These are phyloP conservation scores for Hirudo medicinalis DNA, from an alignment of 1,140 invertebrate genomes.

Conservation along the genomic window DNA sequence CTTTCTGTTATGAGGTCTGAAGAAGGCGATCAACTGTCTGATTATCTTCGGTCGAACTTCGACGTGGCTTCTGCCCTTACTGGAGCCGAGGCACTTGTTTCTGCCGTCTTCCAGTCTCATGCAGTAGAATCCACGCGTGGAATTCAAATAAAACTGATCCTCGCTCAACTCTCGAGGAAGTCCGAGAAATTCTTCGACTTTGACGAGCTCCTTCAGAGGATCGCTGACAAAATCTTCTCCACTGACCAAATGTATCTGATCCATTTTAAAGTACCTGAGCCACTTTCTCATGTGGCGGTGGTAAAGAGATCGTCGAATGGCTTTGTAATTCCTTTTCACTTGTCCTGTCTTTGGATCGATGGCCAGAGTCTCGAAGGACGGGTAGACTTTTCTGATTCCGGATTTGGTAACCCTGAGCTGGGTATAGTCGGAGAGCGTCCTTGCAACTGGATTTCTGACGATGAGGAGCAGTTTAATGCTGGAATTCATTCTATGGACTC, in stretches of 20 bases:
- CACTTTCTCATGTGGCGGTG: conserved; percentile 36
- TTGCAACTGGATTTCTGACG: conserved; percentile 73
- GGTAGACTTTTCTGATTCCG: conserved; percentile 23
- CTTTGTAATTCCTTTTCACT: conserved; percentile 36
- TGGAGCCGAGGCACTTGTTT: conserved; percentile 64
- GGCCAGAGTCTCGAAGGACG: conserved; percentile 31
- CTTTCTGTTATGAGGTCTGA: conserved; percentile 62
- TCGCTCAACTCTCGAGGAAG: conserved; percentile 30
- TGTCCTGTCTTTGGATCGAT: conserved; percentile 28
- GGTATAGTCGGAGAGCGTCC: conserved; percentile 79
- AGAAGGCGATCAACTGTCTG: conserved; percentile 66
- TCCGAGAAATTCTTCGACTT: conserved; percentile 35
- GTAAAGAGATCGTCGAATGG: conserved; percentile 48
- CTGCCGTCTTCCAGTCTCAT: conserved; percentile 30
- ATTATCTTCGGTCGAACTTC: conserved; percentile 59
- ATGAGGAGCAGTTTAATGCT: conserved; percentile 72
- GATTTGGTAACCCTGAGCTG: conserved; percentile 42
- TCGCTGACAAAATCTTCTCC: conserved; percentile 34
- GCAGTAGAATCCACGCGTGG: conserved; percentile 43
- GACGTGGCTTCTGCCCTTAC: conserved; percentile 78
- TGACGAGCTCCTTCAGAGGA: conserved; percentile 32
- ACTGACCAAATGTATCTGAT: conserved; percentile 37
- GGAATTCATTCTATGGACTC: conserved; percentile 72
- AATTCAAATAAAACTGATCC: conserved; percentile 38
- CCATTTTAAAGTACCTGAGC: conserved; percentile 32